Base-by-base conservation (phyloP, 1,140 invertebrate genomes). In the Steinernema khuongi region DNA sequence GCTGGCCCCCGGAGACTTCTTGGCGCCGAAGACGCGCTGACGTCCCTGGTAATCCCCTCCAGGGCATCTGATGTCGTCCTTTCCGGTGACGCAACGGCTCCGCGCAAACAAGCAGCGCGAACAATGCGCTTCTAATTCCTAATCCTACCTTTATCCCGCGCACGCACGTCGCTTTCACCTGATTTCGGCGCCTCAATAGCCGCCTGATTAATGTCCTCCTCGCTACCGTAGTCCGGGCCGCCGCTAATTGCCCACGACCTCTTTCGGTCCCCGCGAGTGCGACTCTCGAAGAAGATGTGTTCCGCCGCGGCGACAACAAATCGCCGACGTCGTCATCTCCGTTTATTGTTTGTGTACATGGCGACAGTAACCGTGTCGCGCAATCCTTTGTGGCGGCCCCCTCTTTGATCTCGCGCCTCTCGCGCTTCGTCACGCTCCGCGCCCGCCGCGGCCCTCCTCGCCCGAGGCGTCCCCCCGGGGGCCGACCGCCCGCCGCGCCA, bases 101-200 rank as follows among this genome's bases (percentile, higher is more conserved):
- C 22, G 50, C 50, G 50, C 50, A 60, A 60, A 60, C 50, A 60
- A 60, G 14, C n/a, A n/a, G 36, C 36, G 4, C 50, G 22, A 60
- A 60, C 50, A 60, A 60, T 60, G 50, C 36, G 14, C 19, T 22
- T 60, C 50, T 60, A 60, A 60, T 60, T 60, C 50, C 50, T 60
- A 60, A 60, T 60, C 50, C 50, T 22, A 60, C 50, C 50, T 60
- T 60, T 60, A 60, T 60, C 50, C 50, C 26, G 14, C 50, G 50
- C 50, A n/a, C 26, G n/a, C n/a, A 11, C n/a, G 7, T 41, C n/a
- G 7, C n/a, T 60, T 22, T 60, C 26, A 60, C 50, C 50, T 60
- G 50, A 60, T 60, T 60, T 60, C 50, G 50, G 50, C 11, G 50
- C n/a, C 50, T 60, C 50, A 60, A 60, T 60, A 60, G 50, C 50